Conservation (phyloP, 2,888 invertebrate species). For the Cephus nigrinus region DNA sequence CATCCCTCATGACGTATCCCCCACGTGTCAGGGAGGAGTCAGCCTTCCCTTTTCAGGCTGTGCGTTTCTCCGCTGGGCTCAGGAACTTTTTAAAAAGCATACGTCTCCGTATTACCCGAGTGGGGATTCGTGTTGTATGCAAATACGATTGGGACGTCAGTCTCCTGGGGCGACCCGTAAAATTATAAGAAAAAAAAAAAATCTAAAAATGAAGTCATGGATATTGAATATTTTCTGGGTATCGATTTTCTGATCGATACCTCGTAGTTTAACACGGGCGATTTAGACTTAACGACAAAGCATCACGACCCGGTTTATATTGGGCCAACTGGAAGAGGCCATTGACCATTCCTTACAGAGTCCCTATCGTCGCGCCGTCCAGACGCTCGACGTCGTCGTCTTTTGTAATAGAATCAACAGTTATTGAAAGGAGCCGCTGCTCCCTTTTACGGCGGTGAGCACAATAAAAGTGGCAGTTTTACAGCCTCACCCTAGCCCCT, state of each 20-base stretch:
- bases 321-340: too few species aligned
- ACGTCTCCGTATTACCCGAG: neutral
- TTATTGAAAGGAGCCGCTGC: constrained; percentile 24
- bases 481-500: constrained; percentile 34
- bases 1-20: neutral
- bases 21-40: neutral
- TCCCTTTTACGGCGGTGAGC: constrained; percentile 24
- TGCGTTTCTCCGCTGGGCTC: neutral
- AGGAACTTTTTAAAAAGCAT: neutral
- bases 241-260: too few species aligned
- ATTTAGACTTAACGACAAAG: too few species aligned
- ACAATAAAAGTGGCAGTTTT: constrained; percentile 45
- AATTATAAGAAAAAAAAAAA: too few species aligned
- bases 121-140: too few species aligned
- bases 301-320: too few species aligned
- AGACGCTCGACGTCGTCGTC: too few species aligned
- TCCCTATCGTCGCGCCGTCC: neutral
- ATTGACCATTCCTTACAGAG: neutral
- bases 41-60: neutral
- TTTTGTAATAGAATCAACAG: constrained; percentile 22
- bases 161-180: too few species aligned
- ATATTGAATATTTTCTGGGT: too few species aligned
- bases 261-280: too few species aligned
- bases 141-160: too few species aligned
- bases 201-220: too few species aligned